Evolutionary conservation across 2,888 invertebrate species (phyloP), one percentile per base, ranked within the genome.

Genomic region (Yponomeuta evonymella): DNA sequence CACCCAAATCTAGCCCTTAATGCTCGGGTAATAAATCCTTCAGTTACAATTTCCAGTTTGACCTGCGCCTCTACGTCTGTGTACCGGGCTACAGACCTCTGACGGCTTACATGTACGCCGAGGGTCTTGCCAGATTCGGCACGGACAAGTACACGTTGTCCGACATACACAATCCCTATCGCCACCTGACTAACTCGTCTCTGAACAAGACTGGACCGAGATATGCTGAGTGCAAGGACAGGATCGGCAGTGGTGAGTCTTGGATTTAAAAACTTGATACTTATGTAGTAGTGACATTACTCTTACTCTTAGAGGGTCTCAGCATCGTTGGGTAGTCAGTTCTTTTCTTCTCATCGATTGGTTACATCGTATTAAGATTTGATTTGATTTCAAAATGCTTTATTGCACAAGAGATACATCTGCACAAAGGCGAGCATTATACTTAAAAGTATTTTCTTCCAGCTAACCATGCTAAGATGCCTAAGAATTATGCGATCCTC

Each of bases 151-250:
- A 96, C 86, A 96, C 95, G 36, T 83, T 98, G 74, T 95, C 96
- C 73, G 96, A 97, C 75, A 93, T 98, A 68, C 95, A 95, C 79
- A 97, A 97, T 83, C 96, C 95, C 5, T 97, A 96, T 85, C 94
- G 97, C 76, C 98, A 98, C 86, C 89, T 98, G 75, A 98, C 98
- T 1, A 98, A 98, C 86, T 97, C 97, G 73, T 97, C 97, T 0
- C 94, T 98, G 67, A 98, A 98, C 88, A 98, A 97, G 89, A 94
- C 96, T 75, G 97, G 96, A 70, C 97, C 97, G 0, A 94, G 96
- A 12, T 97, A 96, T 81, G 94, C 95, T 0, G 95, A 95, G 81
- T 96, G 96, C 87, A 97, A 97, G 83, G 97, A 97, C 76, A 91
- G 96, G 76, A 94, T 97, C 73, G 97, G 97, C 73, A 95, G 95